Conservation (phyloP, 2,113 vertebrate species). For the Xyliphius kryptos region DNA sequence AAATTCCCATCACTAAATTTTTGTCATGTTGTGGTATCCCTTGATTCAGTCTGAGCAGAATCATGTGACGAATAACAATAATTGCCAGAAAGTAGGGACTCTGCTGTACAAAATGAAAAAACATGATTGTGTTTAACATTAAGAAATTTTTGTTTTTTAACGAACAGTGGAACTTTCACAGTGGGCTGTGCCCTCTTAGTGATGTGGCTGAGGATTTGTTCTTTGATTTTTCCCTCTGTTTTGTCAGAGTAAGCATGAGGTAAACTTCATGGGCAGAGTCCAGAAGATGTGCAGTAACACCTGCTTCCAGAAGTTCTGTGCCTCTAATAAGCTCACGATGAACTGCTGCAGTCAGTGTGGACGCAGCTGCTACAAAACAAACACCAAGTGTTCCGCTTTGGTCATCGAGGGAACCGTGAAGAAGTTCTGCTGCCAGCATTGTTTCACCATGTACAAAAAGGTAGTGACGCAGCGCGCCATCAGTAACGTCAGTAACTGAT, state of each 20-base stretch:
- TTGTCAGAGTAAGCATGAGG: constrained; percentile 82
- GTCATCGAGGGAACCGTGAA: constrained; percentile 77
- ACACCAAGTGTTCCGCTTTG: constrained; percentile 73
- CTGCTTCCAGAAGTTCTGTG: constrained; percentile 88
- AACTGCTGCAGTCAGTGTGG: constrained; percentile 87
- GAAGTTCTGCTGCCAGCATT: constrained; percentile 80
- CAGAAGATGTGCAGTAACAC: constrained; percentile 89
- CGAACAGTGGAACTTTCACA: neutral
- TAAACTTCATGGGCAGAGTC: constrained; percentile 80
- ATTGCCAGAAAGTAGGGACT: too few species aligned
- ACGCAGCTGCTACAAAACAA: constrained; percentile 73
- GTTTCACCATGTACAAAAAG: constrained; percentile 80
- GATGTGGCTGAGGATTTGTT: neutral
- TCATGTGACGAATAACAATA: too few species aligned
- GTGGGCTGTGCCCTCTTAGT: neutral
- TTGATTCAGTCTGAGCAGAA: too few species aligned
- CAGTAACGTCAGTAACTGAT: neutral
- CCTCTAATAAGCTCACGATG: constrained; percentile 83
- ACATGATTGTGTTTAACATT: too few species aligned
- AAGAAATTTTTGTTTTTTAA: too few species aligned
- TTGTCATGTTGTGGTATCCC: too few species aligned
- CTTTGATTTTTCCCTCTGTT: neutral
- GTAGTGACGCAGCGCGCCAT: constrained; percentile 50
- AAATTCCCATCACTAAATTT: too few species aligned
- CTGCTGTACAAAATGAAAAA: too few species aligned